Evolutionary conservation across 2,888 invertebrate species (phyloP), one percentile per base, ranked within the genome.

Genomic region (Plebejus melissa): DNA sequence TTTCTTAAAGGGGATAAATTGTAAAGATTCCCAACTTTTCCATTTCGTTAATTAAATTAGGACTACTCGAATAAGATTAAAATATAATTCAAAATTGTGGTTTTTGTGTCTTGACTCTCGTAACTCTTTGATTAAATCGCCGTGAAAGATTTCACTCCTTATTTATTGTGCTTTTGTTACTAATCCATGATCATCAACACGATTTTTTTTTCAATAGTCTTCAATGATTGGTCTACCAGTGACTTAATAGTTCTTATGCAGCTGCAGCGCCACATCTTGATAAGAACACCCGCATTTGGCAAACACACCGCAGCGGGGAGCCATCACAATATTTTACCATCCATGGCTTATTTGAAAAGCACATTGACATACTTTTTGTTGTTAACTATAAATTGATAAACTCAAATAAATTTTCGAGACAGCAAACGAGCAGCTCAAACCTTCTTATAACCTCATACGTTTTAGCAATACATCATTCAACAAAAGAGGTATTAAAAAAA

Each of bases 281-380:
- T 93, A 92, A 90, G 86, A 72, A 83, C 82, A 86, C 92, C 92
- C 93, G 90, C 91, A 93, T 92, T 92, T 91, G 91, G 90, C 92
- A 91, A 93, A 93, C 89, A 88, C 82, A 86, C 87, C 91, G 79
- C 93, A 87, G 91, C 91, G 87, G 91, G 93, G 84, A 70, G 90
- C 91, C 91, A 87, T 93, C 93, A 93, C 88, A 93, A 93, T 93
- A 93, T 93, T 93, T 91, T 88, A 90, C 87, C 90, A 87, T 88
- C 86, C 85, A 88, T 85, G 83, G 82, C 85, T 90, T 87, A 88
- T 91, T 88, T 41, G 70, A 72, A 46, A 50, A 71, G 28, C 71
- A 72, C 72, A 72, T 72, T 72, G 72, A 72, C 72, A 32, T 32
- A 28, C 54, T 72, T 70, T 72, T 72, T 72, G 72, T 16, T 72